Conservation (phyloP, 2,797 vertebrate genomes). For the Chloroceryle inda region DNA sequence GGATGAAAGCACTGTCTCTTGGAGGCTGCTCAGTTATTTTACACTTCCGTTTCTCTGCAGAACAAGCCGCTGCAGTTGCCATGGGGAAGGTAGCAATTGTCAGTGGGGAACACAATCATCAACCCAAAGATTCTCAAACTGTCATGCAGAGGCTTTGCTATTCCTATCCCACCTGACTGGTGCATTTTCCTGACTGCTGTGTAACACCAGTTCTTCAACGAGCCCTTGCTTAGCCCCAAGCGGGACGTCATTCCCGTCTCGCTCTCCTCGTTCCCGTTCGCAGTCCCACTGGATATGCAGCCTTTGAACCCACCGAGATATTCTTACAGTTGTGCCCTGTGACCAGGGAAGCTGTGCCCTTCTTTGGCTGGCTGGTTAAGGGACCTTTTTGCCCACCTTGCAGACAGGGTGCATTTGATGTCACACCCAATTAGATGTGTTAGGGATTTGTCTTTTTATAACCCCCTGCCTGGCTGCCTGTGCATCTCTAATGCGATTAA, state of each 20-base stretch:
- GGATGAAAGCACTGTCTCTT: background rate
- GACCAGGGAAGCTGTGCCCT: background rate
- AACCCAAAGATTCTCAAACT: background rate
- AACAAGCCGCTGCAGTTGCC: slow-evolving; percentile 28
- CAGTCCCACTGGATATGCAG: fast-evolving
- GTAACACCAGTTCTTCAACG: background rate
- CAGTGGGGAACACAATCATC: background rate
- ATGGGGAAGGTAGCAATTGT: slow-evolving; percentile 36
- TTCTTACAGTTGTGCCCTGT: background rate
- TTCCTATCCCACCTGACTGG: background rate
- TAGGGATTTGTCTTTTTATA: slow-evolving; percentile 38
- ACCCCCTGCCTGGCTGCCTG: slow-evolving; percentile 5
- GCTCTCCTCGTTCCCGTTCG: background rate
- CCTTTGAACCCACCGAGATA: background rate
- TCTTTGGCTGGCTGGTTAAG: background rate
- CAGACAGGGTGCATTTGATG: background rate
- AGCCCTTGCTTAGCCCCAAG: background rate
- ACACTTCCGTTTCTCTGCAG: background rate
- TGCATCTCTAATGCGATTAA: slow-evolving; percentile 36
- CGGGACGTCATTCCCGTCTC: background rate
- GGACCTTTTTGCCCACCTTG: background rate
- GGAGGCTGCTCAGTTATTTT: background rate
- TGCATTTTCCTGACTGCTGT: background rate
- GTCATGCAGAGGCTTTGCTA: background rate
- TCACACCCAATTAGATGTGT: background rate